Base-by-base conservation (phyloP, 2,113 vertebrate species). In the Cairina moschata region DNA sequence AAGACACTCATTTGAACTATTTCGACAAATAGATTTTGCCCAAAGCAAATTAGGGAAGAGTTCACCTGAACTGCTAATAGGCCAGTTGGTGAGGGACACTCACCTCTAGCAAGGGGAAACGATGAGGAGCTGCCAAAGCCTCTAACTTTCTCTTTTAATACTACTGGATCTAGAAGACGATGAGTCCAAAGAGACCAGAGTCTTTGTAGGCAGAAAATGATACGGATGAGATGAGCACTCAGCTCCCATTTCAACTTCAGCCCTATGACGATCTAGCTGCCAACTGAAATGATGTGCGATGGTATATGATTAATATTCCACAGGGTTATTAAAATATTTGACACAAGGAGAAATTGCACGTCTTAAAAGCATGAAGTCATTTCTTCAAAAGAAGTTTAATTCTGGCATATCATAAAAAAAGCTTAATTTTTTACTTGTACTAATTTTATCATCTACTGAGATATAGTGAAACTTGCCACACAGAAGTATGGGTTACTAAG, bases 161-260 rank as follows among this genome's bases (percentile, higher is more conserved):
- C 15, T 10, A 69, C 12, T 8, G 79, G 8, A 10, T 29, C 36
- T 28, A 40, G 32, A 42, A 63, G 23, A 55, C 6, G 38, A 46
- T 1, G 40, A 26, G 56, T 0, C 2, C 81, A 79, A 54, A 69
- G 54, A 44, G 42, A 59, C 12, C 0, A 0, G 16, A 46, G 25
- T 8, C 8, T 59, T 36, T 13, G 15, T 82, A 36, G 23, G 1
- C 7, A 28, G n/a, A 6, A 32, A 62, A 34, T 13, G 56, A 84
- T 0, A 11, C 21, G 22, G 56, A 68, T 38, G 48, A 82, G 48
- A 54, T 2, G 1, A 15, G 1, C 1, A 34, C 0, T 26, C 65
- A 54, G 11, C 67, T 29, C 11, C 23, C 8, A 0, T 31, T 79
- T 52, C 71, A 60, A 54, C 56, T 75, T 46, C 88, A 74, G 42